Evolutionary conservation across 1,140 invertebrate species (phyloP).

Genomic region (Penaeus japonicus): DNA sequence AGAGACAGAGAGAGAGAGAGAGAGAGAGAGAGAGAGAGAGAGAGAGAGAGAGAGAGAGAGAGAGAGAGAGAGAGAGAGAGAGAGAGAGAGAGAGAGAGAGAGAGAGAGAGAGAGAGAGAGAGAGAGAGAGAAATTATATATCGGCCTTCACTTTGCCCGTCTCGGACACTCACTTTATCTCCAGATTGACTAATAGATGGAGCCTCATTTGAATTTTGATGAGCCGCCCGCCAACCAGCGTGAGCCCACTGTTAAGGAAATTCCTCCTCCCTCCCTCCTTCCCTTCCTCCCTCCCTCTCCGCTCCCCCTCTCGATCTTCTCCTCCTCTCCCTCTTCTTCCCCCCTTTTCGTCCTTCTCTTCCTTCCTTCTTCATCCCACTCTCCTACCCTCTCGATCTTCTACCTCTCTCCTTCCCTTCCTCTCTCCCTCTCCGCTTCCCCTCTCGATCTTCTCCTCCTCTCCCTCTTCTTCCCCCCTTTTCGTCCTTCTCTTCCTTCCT

Average conservation of each 20-base stretch:
- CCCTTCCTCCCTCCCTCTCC: not conserved
- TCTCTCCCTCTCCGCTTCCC: not conserved
- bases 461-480: not conserved
- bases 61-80: too few species aligned
- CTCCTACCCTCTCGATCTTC: not conserved
- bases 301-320: not conserved
- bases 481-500: not conserved
- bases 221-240: constrained; percentile 21
- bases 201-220: constrained; percentile 54
- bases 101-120: too few species aligned
- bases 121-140: too few species aligned
- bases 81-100: too few species aligned
- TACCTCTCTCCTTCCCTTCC: not conserved
- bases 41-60: too few species aligned
- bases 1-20: too few species aligned
- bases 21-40: too few species aligned
- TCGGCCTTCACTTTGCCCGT: constrained; percentile 25
- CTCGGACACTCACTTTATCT: constrained; percentile 50
- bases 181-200: constrained; percentile 55
- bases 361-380: not conserved
- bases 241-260: constrained; percentile 29
- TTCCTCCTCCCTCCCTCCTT: not conserved
- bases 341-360: not conserved
- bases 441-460: not conserved
- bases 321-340: not conserved